Base-by-base conservation (phyloP, 2,888 invertebrate species). In the Therioaphis trifolii region DNA sequence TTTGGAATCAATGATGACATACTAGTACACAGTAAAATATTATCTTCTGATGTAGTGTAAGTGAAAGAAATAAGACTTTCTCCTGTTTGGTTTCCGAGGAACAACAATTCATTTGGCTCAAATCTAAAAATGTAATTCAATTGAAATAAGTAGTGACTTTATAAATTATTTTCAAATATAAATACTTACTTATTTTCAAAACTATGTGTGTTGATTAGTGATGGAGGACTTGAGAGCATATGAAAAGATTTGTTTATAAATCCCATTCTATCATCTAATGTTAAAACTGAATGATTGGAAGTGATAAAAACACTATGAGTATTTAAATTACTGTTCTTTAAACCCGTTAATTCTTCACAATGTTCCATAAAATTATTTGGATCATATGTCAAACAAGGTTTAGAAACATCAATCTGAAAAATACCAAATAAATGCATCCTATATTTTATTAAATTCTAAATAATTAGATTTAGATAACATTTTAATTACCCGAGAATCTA, bases 221-320 rank as follows among this genome's bases (percentile, higher is more conserved):
- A 84, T 49, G 85, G 85, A 74, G 85, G 18, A 61, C 69, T 76
- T 49, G 85, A 63, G 27, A 85, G 84, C 85, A 85, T 85, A 49
- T 85, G 85, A 40, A 71, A 69, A 61, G 84, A 85, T 84, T 84
- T 84, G 52, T 80, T 71, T 0, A 72, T 24, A 43, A 85, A 84
- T 18, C 85, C 84, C n/a, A 77, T 74, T 79, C 85, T 77, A 2
- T 40, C 52, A 40, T 85, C 85, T 40, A 84, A 79, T 71, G 84
- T 79, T 18, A 85, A 78, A 52, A 85, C 74, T 12, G 85, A 58
- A 84, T 85, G 85, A 29, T 68, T 84, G n/a, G 82, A 58, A 27
- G 84, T 77, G 9, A 85, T 43, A 75, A 84, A 85, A 40, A 82
- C 12, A 35, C 74, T 82, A 63, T 82, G 66, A 49, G 5, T 21